phyloP scores from a whole-genome alignment of 2,888 invertebrate species.

The Pachliopta kotzebuea region DNA sequence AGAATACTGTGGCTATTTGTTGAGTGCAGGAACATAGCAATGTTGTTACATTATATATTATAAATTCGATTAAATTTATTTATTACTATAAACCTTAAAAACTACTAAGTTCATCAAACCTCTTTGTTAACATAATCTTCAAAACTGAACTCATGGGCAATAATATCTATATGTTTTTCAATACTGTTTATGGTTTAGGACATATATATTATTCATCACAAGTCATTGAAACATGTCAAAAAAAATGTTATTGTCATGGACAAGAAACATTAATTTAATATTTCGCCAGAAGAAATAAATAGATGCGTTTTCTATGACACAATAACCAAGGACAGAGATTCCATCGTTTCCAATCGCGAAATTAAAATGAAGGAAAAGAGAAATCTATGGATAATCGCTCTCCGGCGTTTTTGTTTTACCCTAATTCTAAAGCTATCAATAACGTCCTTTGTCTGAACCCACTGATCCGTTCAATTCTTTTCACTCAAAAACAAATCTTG shows the following conservation, averaged over 20 bases:
- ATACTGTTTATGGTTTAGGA: background rate
- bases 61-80: no score
- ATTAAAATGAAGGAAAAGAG: constrained; percentile 12
- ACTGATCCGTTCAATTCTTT: constrained; percentile 29
- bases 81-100: no score
- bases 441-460: constrained; percentile 26
- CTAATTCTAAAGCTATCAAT: constrained; percentile 30
- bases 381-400: constrained; percentile 27
- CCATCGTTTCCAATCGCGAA: constrained; percentile 1
- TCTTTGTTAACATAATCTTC: no score
- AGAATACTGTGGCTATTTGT: no score
- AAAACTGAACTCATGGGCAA: background rate
- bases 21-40: no score
- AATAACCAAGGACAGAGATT: constrained; percentile 6
- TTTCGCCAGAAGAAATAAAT: constrained; percentile 2
- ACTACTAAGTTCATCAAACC: no score
- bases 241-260: no score
- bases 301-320: constrained; percentile 3
- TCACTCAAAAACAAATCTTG: constrained; percentile 30
- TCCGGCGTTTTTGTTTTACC: constrained; percentile 25
- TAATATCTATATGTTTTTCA: background rate
- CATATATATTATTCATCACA: no score
- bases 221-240: no score
- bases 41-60: no score
- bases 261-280: background rate